Conservation (phyloP, 35 echinoderm and acorn worm genomes). For the Hemicentrotus pulcherrimus region DNA sequence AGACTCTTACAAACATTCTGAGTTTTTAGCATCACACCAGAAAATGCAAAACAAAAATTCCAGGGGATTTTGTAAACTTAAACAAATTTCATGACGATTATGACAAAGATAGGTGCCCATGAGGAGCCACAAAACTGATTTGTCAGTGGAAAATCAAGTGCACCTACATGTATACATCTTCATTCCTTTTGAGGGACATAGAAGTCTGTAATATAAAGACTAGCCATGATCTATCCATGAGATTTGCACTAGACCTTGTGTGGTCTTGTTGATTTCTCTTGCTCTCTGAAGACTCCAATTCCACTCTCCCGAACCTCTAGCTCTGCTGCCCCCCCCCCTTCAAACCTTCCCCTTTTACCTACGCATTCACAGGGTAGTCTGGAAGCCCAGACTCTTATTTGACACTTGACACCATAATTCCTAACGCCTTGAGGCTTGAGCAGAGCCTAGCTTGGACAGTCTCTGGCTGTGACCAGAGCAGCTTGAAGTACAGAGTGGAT, state of each 20-base stretch:
- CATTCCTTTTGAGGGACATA: not conserved
- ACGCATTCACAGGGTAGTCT: not conserved
- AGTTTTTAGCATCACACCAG: not conserved
- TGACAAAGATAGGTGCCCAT: not conserved
- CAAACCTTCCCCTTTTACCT: not conserved
- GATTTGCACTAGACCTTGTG: conserved; percentile 16
- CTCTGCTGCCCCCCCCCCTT: not conserved
- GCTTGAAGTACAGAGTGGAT: too few relatives aligned
- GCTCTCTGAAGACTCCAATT: not conserved
- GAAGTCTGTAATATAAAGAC: not conserved
- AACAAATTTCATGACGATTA: not conserved
- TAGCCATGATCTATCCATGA: not conserved
- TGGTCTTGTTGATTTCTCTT: conserved; percentile 5
- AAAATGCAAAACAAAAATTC: not conserved
- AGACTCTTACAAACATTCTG: not conserved
- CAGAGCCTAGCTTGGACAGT: too few relatives aligned
- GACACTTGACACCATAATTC: too few relatives aligned
- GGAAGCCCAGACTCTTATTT: too few relatives aligned
- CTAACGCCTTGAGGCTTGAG: too few relatives aligned
- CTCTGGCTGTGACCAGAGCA: too few relatives aligned
- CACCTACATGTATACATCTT: not conserved
- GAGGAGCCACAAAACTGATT: not conserved
- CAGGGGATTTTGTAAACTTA: not conserved
- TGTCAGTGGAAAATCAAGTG: not conserved
- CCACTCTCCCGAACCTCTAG: not conserved